A percentile compares a stretch with the other conserved stretches of the same genome.
Evolutionary conservation across 2,113 vertebrate species (phyloP).

Genomic region (Malaclemys terrapin): DNA sequence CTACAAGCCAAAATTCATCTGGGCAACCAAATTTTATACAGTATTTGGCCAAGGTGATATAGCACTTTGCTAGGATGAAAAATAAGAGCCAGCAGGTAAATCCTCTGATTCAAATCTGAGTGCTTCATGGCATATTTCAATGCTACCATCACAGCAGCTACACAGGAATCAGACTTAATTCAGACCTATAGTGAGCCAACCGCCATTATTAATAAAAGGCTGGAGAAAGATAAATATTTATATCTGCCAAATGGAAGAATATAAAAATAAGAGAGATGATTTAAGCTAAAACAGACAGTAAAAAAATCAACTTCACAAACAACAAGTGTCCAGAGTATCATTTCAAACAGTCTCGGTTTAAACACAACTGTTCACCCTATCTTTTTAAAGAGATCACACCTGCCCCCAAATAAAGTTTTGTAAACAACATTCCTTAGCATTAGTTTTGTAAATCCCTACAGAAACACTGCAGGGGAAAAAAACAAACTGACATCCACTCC

Average conservation of each 20-base stretch:
- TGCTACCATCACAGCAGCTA: not conserved
- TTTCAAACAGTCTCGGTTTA: not conserved
- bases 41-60: fast-evolving
- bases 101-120: not conserved
- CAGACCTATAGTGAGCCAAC: not conserved
- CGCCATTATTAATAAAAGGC: not conserved
- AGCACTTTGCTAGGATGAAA: not conserved
- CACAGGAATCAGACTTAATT: fast-evolving
- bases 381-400: not conserved
- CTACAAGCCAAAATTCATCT: not conserved
- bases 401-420: not conserved
- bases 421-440: not conserved
- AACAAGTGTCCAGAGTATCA: fast-evolving
- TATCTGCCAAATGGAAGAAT: not conserved
- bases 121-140: not conserved
- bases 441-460: not conserved
- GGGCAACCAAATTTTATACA: fast-evolving
- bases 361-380: not conserved
- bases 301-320: not conserved
- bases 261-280: not conserved
- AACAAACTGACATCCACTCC: not conserved
- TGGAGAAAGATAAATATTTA: not conserved
- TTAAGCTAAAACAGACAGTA: not conserved
- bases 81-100: not conserved
- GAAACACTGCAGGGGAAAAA: not conserved